These are phyloP conservation scores for Cyanoramphus novaezelandiae DNA, from an alignment of 2,113 vertebrate genomes.

Conservation along the genomic window DNA sequence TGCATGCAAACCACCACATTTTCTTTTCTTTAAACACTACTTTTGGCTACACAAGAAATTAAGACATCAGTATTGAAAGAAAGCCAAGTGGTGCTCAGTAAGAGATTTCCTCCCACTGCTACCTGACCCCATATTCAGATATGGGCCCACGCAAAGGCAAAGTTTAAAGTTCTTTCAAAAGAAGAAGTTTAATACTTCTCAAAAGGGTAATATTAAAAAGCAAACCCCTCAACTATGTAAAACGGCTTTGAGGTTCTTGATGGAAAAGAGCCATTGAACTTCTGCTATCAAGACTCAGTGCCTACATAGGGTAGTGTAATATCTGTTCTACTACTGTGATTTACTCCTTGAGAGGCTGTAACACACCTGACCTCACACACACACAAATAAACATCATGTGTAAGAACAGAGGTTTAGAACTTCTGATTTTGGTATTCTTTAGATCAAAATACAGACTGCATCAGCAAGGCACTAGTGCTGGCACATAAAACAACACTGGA, in stretches of 20 bases:
- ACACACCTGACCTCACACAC: neutral
- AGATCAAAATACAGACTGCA: neutral
- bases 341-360: neutral
- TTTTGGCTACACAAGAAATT: neutral
- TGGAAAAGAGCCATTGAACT: neutral
- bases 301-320: accelerated
- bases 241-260: neutral
- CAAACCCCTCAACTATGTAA: neutral
- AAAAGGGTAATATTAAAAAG: neutral
- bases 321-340: neutral
- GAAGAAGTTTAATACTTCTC: neutral
- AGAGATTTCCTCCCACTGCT: neutral
- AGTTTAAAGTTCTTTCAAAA: neutral
- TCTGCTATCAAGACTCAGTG: neutral
- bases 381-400: neutral
- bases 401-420: neutral
- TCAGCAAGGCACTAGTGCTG: neutral
- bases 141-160: neutral
- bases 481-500: neutral
- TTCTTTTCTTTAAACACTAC: neutral
- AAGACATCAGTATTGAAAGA: neutral
- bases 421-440: neutral
- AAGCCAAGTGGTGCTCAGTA: neutral
- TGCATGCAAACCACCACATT: neutral
- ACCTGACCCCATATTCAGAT: neutral